Evolutionary conservation across 2,888 invertebrate species (phyloP).

Genomic region (Lypha dubia): DNA sequence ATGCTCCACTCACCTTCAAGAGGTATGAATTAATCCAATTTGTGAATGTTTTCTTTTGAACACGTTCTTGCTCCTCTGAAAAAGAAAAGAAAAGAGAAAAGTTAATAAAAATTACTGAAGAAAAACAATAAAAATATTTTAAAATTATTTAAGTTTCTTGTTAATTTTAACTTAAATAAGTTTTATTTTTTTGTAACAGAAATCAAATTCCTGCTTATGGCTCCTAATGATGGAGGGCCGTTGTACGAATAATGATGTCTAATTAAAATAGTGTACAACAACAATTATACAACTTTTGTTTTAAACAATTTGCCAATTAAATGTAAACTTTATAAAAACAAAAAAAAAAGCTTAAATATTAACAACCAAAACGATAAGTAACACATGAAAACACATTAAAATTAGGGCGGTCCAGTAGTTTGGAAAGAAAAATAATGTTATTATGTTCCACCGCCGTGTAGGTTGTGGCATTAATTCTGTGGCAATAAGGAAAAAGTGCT

Average conservation of each 20-base stretch:
- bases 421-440: background rate
- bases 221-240: background rate
- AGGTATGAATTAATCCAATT: constrained; percentile 99
- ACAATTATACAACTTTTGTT: constrained; percentile 51
- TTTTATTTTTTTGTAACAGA: background rate
- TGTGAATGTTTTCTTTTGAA: constrained; percentile 99
- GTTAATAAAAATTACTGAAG: constrained; percentile 27
- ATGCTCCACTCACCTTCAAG: constrained; percentile 89
- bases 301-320: constrained; percentile 61
- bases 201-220: constrained; percentile 17
- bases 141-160: background rate
- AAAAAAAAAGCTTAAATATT: too few relatives aligned
- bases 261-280: constrained; percentile 57
- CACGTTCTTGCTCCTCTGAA: constrained; percentile 99
- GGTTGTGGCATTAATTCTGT: too few relatives aligned
- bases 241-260: constrained; percentile 30
- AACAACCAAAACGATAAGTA: background rate
- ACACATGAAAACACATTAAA: background rate
- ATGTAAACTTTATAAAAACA: constrained; percentile 41
- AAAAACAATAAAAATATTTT: background rate
- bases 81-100: constrained; percentile 78
- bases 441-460: too few relatives aligned
- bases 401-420: background rate
- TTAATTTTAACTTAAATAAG: background rate
- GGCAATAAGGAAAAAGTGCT: too few relatives aligned